phyloP scores from a whole-genome alignment of 1,140 invertebrate species.

The Uloborus diversus region DNA sequence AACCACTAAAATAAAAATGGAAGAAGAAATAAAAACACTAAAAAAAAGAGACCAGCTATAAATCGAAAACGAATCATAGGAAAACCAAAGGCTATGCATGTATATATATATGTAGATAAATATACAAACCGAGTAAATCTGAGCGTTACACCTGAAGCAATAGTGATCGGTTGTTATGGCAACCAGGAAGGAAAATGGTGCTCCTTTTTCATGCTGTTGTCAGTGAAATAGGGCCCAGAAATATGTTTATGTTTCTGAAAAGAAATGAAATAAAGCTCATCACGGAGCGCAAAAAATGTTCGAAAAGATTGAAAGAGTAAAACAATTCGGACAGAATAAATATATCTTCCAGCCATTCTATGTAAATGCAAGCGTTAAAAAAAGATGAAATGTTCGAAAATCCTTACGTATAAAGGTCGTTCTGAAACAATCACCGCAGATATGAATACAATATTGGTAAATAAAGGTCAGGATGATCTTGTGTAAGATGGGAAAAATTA shows the following conservation, averaged over 20 bases:
- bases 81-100: neutral
- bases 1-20: neutral
- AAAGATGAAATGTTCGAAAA: neutral
- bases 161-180: constrained; percentile 17
- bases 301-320: constrained; percentile 21
- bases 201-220: constrained; percentile 48
- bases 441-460: neutral
- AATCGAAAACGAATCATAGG: neutral
- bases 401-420: neutral
- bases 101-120: constrained; percentile 1
- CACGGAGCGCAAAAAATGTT: constrained; percentile 35
- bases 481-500: neutral
- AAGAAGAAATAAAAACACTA: neutral
- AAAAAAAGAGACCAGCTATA: neutral
- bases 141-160: constrained; percentile 38
- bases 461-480: neutral
- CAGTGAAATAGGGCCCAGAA: constrained; percentile 41
- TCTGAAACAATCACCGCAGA: neutral
- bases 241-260: constrained; percentile 48
- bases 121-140: constrained; percentile 15
- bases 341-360: constrained; percentile 2
- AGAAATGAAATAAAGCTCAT: constrained; percentile 48
- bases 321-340: constrained; percentile 10
- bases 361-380: neutral
- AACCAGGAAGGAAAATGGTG: constrained; percentile 39